phyloP scores from a whole-genome alignment of 2,888 invertebrate genomes.

The Hedya salicella region DNA sequence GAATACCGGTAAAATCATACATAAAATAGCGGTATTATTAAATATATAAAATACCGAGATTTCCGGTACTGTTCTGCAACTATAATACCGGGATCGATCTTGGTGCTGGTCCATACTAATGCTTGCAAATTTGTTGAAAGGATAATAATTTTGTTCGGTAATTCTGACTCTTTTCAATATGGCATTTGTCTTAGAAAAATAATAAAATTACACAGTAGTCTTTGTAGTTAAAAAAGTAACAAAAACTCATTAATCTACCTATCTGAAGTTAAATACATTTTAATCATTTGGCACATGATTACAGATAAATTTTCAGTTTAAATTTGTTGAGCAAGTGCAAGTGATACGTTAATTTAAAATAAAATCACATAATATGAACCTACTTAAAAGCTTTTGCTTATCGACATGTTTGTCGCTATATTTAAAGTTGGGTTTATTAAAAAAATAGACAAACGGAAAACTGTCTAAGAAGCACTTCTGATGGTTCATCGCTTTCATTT shows the following conservation, averaged over 20 bases:
- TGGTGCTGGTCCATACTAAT: not conserved
- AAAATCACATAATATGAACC: constrained; percentile 27
- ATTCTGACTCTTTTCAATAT: constrained; percentile 11
- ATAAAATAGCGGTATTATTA: too few relatives aligned
- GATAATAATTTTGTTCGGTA: not conserved
- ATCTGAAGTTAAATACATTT: constrained; percentile 25
- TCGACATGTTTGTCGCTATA: not conserved
- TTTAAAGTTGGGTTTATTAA: not conserved
- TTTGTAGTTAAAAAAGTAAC: constrained; percentile 16
- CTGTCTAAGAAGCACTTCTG: too few relatives aligned
- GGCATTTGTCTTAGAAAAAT: constrained; percentile 17
- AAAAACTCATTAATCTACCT: constrained; percentile 18
- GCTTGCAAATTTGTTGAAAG: constrained; percentile 2
- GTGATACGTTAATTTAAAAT: not conserved
- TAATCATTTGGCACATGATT: constrained; percentile 40
- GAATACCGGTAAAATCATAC: too few relatives aligned
- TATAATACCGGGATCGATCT: not conserved
- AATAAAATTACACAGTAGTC: constrained; percentile 9
- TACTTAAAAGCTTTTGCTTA: constrained; percentile 8
- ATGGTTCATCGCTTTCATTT: too few relatives aligned
- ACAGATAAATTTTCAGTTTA: constrained; percentile 15
- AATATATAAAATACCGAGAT: not conserved
- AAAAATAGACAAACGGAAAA: not conserved
- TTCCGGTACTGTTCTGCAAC: not conserved
- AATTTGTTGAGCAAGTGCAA: constrained; percentile 37